phyloP scores from a whole-genome alignment of 2,113 vertebrate genomes.

The Caranx melampygus region DNA sequence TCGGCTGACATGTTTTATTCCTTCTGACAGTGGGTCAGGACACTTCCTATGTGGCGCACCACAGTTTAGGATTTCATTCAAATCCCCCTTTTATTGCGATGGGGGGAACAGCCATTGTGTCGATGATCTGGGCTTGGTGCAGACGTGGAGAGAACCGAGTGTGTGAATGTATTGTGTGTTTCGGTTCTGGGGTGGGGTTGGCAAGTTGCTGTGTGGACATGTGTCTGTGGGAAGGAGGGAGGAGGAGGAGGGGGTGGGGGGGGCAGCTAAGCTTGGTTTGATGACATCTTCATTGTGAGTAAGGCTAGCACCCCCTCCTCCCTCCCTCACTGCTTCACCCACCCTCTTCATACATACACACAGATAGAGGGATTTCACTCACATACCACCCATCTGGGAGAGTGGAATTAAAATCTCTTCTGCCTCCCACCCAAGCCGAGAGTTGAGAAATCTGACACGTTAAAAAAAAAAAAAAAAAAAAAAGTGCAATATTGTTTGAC shows the following conservation, averaged over 20 bases:
- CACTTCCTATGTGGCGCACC: conserved; percentile 41
- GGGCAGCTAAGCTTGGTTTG: conserved; percentile 35
- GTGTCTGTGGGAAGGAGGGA: conserved; percentile 8
- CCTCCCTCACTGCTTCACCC: background rate
- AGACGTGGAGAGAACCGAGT: background rate
- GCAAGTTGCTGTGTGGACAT: conserved; percentile 3
- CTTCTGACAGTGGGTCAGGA: conserved; percentile 35
- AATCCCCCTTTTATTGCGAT: conserved; percentile 33
- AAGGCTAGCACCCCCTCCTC: conserved; percentile 20
- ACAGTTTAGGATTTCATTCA: conserved; percentile 42
- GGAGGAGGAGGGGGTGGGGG: conserved; percentile 9
- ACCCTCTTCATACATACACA: background rate
- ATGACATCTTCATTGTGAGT: conserved; percentile 74
- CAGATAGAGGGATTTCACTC: conserved; percentile 27
- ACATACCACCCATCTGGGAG: conserved; percentile 47
- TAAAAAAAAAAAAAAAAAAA: background rate
- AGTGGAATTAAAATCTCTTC: conserved; percentile 14
- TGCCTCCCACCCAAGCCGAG: conserved; percentile 23
- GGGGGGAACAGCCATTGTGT: conserved; percentile 36
- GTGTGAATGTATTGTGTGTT: conserved; percentile 34
- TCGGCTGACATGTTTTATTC: conserved; percentile 24
- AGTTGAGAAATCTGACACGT: conserved; percentile 17
- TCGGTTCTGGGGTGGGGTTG: conserved; percentile 34
- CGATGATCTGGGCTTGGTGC: conserved; percentile 32
- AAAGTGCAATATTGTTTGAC: conserved; percentile 52